These are phyloP conservation scores for Rhynchomys soricoides DNA, from an alignment of 2,113 vertebrate genomes.

Conservation along the genomic window DNA sequence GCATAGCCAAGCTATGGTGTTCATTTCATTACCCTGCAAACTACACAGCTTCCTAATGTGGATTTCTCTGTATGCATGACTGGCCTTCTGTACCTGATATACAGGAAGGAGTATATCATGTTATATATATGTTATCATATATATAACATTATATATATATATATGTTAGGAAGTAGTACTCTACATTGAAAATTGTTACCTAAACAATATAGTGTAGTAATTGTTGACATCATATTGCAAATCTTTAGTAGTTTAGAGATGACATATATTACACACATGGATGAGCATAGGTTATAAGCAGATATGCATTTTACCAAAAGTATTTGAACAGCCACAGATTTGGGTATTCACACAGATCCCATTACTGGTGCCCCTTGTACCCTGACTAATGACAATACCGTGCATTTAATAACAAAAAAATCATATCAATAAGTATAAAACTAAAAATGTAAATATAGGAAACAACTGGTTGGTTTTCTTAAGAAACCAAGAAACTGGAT, in stretches of 20 bases:
- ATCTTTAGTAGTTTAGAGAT: not conserved
- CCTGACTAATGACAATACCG: not conserved
- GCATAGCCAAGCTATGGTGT: not conserved
- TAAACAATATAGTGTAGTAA: not conserved
- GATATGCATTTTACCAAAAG: not conserved
- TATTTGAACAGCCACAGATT: not conserved
- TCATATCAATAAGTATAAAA: not conserved
- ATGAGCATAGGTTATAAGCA: not conserved
- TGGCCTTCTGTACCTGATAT: not conserved
- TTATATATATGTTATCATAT: too few species aligned
- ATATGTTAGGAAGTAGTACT: not conserved
- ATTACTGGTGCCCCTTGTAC: too few species aligned
- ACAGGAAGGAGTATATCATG: too few species aligned
- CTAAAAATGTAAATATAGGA: slow-evolving; percentile 3
- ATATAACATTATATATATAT: too few species aligned
- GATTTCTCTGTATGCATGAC: not conserved
- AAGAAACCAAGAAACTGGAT: slow-evolving; percentile 9
- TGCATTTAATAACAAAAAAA: not conserved
- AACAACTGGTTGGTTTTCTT: not conserved
- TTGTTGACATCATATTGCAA: not conserved
- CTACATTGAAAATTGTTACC: not conserved
- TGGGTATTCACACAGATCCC: not conserved
- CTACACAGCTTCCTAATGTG: not conserved
- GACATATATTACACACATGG: not conserved
- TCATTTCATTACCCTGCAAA: not conserved